Evolutionary conservation across 2,888 invertebrate genomes (phyloP), one percentile per base, ranked within the genome.

Genomic region (Drosophila diplacantha): DNA sequence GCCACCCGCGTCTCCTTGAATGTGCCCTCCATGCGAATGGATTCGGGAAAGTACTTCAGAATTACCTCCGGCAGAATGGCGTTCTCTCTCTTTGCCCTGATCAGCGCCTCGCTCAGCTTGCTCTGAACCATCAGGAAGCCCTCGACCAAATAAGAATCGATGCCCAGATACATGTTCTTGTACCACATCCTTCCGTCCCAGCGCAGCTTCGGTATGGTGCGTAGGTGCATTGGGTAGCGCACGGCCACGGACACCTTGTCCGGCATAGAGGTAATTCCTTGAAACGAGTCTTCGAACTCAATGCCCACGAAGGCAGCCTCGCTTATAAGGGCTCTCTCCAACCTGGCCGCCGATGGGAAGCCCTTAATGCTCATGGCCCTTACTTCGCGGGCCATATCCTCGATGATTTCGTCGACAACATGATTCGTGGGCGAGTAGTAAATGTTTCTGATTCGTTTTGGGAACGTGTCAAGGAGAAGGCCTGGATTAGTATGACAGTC

Each of bases 161-260:
- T 16, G 7, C 8, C 9, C n/a, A 9, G 14, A 16, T 35, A 1
- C 2, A 9, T 6, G 14, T 3, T 3, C 24, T 20, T 44, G 35
- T n/a, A 72, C 1, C 55, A 3, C 3, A 7, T 5, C 2, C 2
- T 0, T 0, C 32, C n/a, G 9, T 38, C 34, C 74, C 74, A 74
- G 3, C 2, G 9, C 8, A 9, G 0, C 6, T 26, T 32, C 0
- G 0, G 1, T 0, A 34, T 8, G 4, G 14, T 3, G 9, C 71
- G 65, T 16, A 63, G 20, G 37, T 63, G 52, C 0, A n/a, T 4
- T 2, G 79, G 79, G 31, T 74, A 78, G 0, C 79, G 65, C 31
- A 76, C 8, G 0, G 64, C 62, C 14, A 72, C 37, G 0, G 16
- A 16, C 0, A 78, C 3, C 18, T 49, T 24, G 3, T 8, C 3